Evolutionary conservation across 2,888 invertebrate species (phyloP), one percentile per base, ranked within the genome.

Genomic region (Drosophila subquinaria): DNA sequence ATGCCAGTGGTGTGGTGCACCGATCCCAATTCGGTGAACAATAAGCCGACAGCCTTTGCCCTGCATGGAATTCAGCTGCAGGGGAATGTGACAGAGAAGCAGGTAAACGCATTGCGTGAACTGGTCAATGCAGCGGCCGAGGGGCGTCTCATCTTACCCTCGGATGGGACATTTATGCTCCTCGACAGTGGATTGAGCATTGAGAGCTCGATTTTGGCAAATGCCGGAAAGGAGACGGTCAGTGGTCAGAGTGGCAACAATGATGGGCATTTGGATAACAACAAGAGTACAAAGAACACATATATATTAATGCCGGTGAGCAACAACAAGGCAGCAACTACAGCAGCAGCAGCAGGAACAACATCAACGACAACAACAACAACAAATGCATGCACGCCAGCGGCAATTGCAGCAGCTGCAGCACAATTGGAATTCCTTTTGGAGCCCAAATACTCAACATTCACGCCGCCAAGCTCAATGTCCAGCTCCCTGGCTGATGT

Each of bases 1-100:
- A 93, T 92, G 91, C 93, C 93, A 40, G 93, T 93, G 56, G 93
- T 93, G 56, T 93, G 93, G 93, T 93, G 93, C 74, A 91, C 93
- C 73, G 93, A 93, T 88, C 92, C 93, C 40, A 93, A 93, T 79
- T 93, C 93, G 88, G 92, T 91, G 51, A 93, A 91, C 80, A 92
- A 92, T 67, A 92, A 93, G 69, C 93, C 93, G 20, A 92, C 92
- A 35, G 93, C 93, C 52, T 93, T 93, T 74, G 92, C 93, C 43
- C 80, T 93, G 40, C 93, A 93, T 64, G 93, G 93, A 63, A 93
- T 93, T 30, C 93, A 93, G 69, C 76, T 93, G 72, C 93, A 93
- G 85, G 93, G 93, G 10, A 93, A 93, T 79, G 92, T 93, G 13
- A 93, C 92, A 0, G 92, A 93, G 77, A 92, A 92, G 73, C 93